A percentile compares a stretch with the other conserved stretches of the same genome.
phyloP scores from a whole-genome alignment of 2,888 invertebrate species.

The Aplocera efformata region DNA sequence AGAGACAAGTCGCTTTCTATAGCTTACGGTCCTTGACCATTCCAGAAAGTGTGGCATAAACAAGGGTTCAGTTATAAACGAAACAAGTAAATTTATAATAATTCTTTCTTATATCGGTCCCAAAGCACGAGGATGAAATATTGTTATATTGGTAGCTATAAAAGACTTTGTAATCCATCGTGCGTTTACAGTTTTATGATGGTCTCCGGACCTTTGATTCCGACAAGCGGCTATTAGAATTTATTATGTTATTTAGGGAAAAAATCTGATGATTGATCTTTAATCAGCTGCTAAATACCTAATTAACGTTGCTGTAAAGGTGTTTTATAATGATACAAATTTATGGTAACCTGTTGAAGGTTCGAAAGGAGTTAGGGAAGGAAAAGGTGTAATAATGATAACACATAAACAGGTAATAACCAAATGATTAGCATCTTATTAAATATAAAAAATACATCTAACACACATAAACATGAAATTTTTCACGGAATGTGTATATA shows the following conservation, averaged over 20 bases:
- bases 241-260: slow-evolving; percentile 50
- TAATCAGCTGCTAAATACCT: slow-evolving; percentile 58
- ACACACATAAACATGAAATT: too few species aligned
- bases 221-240: slow-evolving; percentile 47
- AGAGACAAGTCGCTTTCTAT: slow-evolving; percentile 58
- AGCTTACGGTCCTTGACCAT: slow-evolving; percentile 64
- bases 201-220: slow-evolving; percentile 54
- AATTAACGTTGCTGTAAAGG: slow-evolving; percentile 37
- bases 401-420: too few species aligned
- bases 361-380: slow-evolving; percentile 17
- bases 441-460: too few species aligned
- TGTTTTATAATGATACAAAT: slow-evolving; percentile 35
- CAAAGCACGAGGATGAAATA: slow-evolving; percentile 68
- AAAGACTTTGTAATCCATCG: slow-evolving; percentile 63
- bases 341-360: slow-evolving; percentile 21
- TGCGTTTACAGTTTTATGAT: slow-evolving; percentile 71
- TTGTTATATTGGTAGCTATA: slow-evolving; percentile 69
- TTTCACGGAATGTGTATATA: too few species aligned
- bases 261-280: slow-evolving; percentile 45
- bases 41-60: slow-evolving; percentile 55
- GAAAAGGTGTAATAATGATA: not conserved
- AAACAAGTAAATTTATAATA: slow-evolving; percentile 39
- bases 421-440: too few species aligned
- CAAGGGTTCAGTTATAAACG: slow-evolving; percentile 54
- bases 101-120: slow-evolving; percentile 36